A percentile compares a stretch with the other conserved stretches of the same genome.
phyloP scores from a whole-genome alignment of 2,113 vertebrate species.

The Alligator mississippiensis region DNA sequence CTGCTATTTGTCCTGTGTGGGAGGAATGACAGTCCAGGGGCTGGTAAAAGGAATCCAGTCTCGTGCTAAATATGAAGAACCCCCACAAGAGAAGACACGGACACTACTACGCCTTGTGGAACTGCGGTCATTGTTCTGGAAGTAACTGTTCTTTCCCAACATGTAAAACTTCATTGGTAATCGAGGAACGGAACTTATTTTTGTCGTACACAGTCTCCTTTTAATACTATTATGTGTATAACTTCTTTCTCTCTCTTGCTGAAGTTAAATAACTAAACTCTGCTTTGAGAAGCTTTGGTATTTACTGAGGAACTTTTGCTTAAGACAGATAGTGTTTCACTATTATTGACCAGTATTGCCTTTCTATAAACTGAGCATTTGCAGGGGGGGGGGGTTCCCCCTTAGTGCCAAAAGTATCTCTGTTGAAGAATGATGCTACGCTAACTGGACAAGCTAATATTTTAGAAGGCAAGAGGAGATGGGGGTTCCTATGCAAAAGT shows the following conservation, averaged over 20 bases:
- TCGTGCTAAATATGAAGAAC: not conserved
- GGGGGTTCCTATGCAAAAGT: not conserved
- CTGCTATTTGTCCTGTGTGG: not conserved
- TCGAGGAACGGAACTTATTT: not conserved
- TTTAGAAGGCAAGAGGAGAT: not conserved
- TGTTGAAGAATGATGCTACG: not conserved
- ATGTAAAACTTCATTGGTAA: not conserved
- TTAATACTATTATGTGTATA: not conserved
- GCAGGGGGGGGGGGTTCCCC: too few relatives aligned
- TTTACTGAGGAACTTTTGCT: not conserved
- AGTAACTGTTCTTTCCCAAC: not conserved
- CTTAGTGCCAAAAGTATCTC: not conserved
- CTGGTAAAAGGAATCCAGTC: not conserved
- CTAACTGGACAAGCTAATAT: not conserved
- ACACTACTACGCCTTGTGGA: not conserved
- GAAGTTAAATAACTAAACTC: not conserved
- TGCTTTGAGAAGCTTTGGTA: not conserved
- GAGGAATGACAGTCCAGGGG: too few relatives aligned
- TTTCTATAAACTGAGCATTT: conserved; percentile 30
- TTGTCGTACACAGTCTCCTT: not conserved
- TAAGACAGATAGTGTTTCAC: not conserved
- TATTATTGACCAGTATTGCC: conserved; percentile 16
- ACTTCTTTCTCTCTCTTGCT: not conserved
- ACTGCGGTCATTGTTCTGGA: not conserved
- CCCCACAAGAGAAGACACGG: rapidly evolving